Conservation (phyloP, 2,797 vertebrate genomes). For the Mormyrus hasselquistii region DNA sequence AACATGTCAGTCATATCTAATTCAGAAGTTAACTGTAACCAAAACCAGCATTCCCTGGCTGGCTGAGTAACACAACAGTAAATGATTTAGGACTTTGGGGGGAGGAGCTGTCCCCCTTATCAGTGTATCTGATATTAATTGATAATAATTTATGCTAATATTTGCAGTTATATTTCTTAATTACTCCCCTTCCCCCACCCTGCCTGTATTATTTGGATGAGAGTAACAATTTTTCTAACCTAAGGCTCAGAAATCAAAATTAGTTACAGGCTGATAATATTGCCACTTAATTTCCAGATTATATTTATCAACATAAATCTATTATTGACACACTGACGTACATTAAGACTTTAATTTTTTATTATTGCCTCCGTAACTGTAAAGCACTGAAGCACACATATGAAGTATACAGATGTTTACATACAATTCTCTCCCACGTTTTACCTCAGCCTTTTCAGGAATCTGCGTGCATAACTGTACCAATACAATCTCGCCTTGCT, state of each 20-base stretch:
- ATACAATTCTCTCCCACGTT: constrained; percentile 23
- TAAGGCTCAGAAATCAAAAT: background rate
- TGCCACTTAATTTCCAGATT: background rate
- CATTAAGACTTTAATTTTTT: constrained; percentile 6
- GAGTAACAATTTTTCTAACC: background rate
- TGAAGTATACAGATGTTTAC: constrained; percentile 20
- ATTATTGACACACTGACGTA: background rate
- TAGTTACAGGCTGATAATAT: background rate
- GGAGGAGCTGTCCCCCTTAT: background rate
- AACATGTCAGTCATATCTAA: background rate
- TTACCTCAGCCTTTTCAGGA: constrained; percentile 29
- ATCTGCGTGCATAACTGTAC: background rate
- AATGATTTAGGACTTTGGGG: background rate
- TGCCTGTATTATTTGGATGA: background rate
- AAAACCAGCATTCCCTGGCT: background rate
- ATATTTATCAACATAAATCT: background rate
- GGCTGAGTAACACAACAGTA: background rate
- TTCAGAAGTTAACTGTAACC: background rate
- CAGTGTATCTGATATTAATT: background rate
- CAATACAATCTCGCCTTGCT: background rate
- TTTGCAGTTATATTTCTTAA: background rate
- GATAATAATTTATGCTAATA: background rate
- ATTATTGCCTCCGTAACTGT: background rate
- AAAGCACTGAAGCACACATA: constrained; percentile 27
- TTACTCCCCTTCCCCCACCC: background rate